phyloP scores from a whole-genome alignment of 2,113 vertebrate genomes.

The Furnarius figulus region DNA sequence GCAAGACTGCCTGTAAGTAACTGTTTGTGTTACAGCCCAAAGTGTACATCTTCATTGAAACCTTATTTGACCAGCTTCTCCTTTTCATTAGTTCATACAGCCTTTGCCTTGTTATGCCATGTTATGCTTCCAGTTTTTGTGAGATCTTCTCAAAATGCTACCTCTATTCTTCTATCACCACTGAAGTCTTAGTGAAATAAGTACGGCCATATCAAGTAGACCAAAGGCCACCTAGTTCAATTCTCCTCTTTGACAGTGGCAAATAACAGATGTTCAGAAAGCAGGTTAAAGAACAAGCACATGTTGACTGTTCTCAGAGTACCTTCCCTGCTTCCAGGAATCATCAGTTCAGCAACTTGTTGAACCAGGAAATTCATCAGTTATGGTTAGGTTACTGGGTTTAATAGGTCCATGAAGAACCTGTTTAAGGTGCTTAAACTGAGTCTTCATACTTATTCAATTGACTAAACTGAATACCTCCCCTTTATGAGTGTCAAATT shows the following conservation, averaged over 20 bases:
- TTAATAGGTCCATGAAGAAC: background rate
- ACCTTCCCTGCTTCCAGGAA: background rate
- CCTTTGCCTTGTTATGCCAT: background rate
- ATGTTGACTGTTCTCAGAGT: background rate
- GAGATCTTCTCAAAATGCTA: background rate
- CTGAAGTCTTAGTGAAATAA: background rate
- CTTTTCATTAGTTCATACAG: background rate
- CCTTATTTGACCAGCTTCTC: background rate
- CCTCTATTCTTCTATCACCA: background rate
- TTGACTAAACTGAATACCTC: background rate
- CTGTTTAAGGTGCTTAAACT: background rate
- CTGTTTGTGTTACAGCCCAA: background rate
- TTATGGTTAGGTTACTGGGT: background rate
- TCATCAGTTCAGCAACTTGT: background rate
- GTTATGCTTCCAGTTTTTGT: background rate
- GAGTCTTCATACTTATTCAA: background rate
- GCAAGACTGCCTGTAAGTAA: background rate
- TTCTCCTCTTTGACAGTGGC: background rate
- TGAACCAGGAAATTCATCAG: background rate
- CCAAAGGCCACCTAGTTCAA: background rate
- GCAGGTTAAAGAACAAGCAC: background rate
- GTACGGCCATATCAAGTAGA: background rate
- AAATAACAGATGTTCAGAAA: background rate
- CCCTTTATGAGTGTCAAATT: background rate
- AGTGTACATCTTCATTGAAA: background rate